Evolutionary conservation across 2,113 vertebrate genomes (phyloP).

Genomic region (Aptenodytes patagonicus): DNA sequence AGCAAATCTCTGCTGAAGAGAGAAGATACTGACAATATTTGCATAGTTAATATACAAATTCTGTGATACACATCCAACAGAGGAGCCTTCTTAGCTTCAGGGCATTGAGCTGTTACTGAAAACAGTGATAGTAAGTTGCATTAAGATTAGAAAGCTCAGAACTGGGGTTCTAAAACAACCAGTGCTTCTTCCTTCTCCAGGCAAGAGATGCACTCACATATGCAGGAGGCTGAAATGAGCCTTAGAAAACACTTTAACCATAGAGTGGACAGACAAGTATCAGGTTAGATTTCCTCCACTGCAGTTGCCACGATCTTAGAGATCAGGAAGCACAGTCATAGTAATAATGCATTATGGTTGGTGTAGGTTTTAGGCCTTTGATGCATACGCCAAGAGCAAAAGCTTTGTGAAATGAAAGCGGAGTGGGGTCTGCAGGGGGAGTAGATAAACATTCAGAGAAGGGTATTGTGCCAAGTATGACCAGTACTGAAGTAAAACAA

Average conservation of each 20-base stretch:
- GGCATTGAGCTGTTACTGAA: not conserved
- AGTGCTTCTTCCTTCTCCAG: not conserved
- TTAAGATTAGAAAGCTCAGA: not conserved
- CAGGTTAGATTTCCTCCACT: not conserved
- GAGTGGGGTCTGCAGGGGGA: not conserved
- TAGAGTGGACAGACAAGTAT: not conserved
- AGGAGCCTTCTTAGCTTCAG: not conserved
- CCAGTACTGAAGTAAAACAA: not conserved
- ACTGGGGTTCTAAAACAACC: not conserved
- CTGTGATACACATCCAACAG: not conserved
- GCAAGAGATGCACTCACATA: not conserved
- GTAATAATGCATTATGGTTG: not conserved
- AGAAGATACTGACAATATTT: not conserved
- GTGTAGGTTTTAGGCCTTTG: not conserved
- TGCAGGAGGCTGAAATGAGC: not conserved
- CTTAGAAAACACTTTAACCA: not conserved
- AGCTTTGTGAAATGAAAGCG: not conserved
- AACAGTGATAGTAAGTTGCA: not conserved
- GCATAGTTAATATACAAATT: not conserved
- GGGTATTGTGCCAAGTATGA: not conserved
- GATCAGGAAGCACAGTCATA: not conserved
- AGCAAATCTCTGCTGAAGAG: not conserved
- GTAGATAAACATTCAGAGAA: not conserved
- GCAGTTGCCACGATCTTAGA: not conserved
- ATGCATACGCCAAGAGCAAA: not conserved